These are phyloP conservation scores for Campaea margaritaria DNA, from an alignment of 2,888 invertebrate species.

Conservation along the genomic window DNA sequence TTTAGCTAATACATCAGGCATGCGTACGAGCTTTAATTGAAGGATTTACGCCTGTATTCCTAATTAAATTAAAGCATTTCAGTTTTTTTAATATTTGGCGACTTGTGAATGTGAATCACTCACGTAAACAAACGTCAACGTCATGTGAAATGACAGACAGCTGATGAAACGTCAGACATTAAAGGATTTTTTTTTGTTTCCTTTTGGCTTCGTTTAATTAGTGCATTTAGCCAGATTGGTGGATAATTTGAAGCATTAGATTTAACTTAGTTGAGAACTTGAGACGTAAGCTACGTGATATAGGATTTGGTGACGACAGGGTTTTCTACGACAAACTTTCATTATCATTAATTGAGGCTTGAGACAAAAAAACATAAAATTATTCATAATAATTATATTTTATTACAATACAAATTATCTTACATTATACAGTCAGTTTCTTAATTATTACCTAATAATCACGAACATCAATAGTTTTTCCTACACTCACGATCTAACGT, in stretches of 20 bases:
- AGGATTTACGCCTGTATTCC: background rate
- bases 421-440: constrained; percentile 43
- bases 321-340: too few relatives aligned
- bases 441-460: constrained; percentile 32
- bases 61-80: background rate
- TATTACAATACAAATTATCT: constrained; percentile 4
- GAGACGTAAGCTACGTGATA: too few relatives aligned
- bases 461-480: constrained; percentile 14
- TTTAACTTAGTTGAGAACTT: too few relatives aligned
- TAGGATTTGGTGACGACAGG: too few relatives aligned
- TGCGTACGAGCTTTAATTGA: background rate
- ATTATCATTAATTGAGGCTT: too few relatives aligned
- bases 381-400: background rate
- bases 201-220: too few relatives aligned
- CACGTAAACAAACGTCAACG: background rate
- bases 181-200: too few relatives aligned
- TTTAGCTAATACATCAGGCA: background rate
- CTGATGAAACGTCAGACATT: background rate
- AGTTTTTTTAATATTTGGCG: background rate
- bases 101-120: background rate
- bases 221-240: too few relatives aligned
- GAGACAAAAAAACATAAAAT: background rate
- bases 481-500: background rate
- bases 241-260: too few relatives aligned
- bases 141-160: background rate